phyloP scores from a whole-genome alignment of 1,140 invertebrate genomes.

The Cephus cinctus region DNA sequence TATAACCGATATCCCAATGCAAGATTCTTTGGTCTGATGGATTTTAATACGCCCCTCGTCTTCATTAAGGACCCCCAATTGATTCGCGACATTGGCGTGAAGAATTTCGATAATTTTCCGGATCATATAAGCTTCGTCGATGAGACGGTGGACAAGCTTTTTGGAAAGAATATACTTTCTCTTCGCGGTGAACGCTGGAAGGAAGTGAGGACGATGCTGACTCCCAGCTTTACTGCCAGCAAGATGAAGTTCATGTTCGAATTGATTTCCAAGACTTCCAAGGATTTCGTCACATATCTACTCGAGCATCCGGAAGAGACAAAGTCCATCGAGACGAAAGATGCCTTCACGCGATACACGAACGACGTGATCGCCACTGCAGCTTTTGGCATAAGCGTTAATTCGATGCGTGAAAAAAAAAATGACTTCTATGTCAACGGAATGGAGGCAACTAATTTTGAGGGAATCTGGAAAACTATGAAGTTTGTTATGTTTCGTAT shows the following conservation, averaged over 20 bases:
- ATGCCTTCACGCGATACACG: conserved; percentile 23
- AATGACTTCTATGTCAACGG: conserved; percentile 54
- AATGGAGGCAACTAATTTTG: conserved; percentile 30
- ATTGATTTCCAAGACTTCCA: conserved; percentile 42
- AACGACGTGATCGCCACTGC: conserved; percentile 29
- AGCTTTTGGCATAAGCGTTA: conserved; percentile 26
- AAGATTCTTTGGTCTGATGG: conserved; percentile 51
- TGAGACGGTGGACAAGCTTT: conserved; percentile 39
- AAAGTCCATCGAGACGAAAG: conserved; percentile 18
- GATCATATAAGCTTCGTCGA: conserved; percentile 50
- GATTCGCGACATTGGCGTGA: conserved; percentile 60
- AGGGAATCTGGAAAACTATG: not conserved
- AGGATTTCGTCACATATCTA: conserved; percentile 35
- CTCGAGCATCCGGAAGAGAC: conserved; percentile 18
- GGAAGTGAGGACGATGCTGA: conserved; percentile 49
- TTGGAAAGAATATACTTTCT: conserved; percentile 43
- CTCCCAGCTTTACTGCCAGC: conserved; percentile 48
- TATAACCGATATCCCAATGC: conserved; percentile 14
- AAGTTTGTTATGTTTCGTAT: conserved; percentile 13
- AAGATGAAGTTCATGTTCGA: conserved; percentile 56
- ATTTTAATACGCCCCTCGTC: conserved; percentile 55
- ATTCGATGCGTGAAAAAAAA: conserved; percentile 36
- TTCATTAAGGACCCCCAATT: conserved; percentile 61
- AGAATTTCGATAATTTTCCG: conserved; percentile 64
- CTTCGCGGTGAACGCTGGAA: conserved; percentile 48